Evolutionary conservation across 2,113 vertebrate genomes (phyloP).

Genomic region (Platichthys flesus): DNA sequence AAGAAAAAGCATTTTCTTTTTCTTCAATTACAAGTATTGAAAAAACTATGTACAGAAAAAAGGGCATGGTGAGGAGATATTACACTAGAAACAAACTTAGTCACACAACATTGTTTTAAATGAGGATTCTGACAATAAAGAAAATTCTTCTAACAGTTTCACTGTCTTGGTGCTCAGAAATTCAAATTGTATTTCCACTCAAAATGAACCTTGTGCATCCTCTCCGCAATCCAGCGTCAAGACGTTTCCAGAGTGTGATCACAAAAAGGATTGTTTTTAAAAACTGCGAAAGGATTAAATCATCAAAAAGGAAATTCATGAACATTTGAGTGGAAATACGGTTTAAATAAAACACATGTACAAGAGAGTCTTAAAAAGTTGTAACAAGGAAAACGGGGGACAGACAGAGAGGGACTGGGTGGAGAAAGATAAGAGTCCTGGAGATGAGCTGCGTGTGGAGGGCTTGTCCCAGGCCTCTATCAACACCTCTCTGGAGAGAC

Average conservation of each 20-base stretch:
- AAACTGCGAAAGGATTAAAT: slow-evolving; percentile 34
- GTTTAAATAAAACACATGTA: slow-evolving; percentile 51
- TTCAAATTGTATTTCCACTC: slow-evolving; percentile 61
- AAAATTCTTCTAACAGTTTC: slow-evolving; percentile 43
- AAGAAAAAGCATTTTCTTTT: slow-evolving; percentile 69
- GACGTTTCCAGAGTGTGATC: slow-evolving; percentile 48
- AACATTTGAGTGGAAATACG: slow-evolving; percentile 42
- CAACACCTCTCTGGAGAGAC: slow-evolving; percentile 17
- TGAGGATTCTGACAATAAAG: slow-evolving; percentile 48
- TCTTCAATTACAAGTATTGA: slow-evolving; percentile 78
- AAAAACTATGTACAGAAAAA: slow-evolving; percentile 83
- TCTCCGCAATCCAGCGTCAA: slow-evolving; percentile 27
- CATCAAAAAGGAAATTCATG: slow-evolving; percentile 25
- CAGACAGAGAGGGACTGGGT: background rate
- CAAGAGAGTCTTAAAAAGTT: slow-evolving; percentile 55
- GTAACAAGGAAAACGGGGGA: slow-evolving; percentile 12
- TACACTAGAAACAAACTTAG: slow-evolving; percentile 72
- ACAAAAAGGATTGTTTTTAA: slow-evolving; percentile 22
- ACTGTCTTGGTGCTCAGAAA: slow-evolving; percentile 38
- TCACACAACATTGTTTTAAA: slow-evolving; percentile 61
- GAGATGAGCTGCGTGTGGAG: slow-evolving; percentile 2
- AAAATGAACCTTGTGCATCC: slow-evolving; percentile 44
- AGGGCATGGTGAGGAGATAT: slow-evolving; percentile 67
- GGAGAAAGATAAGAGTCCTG: slow-evolving; percentile 29
- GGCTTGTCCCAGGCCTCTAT: slow-evolving; percentile 6